Conservation (phyloP, 2,113 vertebrate genomes). For the Tichodroma muraria region DNA sequence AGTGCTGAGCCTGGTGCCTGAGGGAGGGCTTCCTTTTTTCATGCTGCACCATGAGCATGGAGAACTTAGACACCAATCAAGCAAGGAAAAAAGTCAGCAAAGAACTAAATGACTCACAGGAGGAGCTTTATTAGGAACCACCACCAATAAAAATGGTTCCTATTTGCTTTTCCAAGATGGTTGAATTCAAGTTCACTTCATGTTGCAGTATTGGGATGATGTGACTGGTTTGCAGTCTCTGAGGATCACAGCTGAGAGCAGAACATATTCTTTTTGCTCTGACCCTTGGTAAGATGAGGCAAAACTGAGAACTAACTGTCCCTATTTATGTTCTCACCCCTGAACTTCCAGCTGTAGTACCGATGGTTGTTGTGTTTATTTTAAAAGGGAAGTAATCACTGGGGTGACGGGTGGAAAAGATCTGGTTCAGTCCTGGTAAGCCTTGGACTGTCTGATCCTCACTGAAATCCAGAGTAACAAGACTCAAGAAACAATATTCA, state of each 20-base stretch:
- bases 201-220: neutral
- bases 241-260: neutral
- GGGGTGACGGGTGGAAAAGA: neutral
- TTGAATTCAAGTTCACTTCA: neutral
- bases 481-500: neutral
- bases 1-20: neutral
- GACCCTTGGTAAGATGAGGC: neutral
- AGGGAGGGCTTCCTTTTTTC: neutral
- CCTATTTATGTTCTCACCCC: neutral
- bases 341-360: neutral
- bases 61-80: fast-evolving
- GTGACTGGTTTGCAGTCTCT: neutral
- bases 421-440: neutral
- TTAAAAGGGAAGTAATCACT: neutral
- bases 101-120: neutral
- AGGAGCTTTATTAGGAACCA: neutral
- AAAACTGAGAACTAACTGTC: neutral
- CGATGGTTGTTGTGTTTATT: neutral
- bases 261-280: neutral
- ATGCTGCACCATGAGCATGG: neutral
- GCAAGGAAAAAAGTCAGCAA: neutral
- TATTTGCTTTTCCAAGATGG: neutral
- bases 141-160: neutral
- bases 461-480: neutral
- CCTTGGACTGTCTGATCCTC: neutral